A percentile compares a stretch with the other conserved stretches of the same genome.
phyloP scores from a whole-genome alignment of 2,113 vertebrate species.

The Machaerirhynchus nigripectus region DNA sequence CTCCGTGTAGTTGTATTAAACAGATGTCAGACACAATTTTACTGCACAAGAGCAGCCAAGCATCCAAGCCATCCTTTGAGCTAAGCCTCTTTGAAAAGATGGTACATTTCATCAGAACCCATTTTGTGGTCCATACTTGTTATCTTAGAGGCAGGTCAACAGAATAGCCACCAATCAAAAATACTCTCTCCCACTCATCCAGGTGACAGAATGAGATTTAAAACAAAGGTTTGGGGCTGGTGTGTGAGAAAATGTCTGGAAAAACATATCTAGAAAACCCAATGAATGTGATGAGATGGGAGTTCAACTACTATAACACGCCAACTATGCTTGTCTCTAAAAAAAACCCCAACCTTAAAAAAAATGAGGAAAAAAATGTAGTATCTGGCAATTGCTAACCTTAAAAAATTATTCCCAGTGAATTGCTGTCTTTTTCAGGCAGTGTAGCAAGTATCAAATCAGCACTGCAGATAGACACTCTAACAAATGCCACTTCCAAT shows the following conservation, averaged over 20 bases:
- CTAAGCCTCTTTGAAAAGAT: neutral
- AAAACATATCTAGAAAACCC: neutral
- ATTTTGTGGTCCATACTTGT: neutral
- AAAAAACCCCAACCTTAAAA: neutral
- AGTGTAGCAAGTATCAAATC: neutral
- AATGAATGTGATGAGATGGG: neutral
- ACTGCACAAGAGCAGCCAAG: conserved; percentile 39
- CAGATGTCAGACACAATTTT: conserved; percentile 70
- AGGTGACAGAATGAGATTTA: neutral
- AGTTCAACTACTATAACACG: neutral
- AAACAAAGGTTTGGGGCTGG: neutral
- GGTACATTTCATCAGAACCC: neutral
- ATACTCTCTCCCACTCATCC: neutral
- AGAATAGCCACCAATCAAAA: neutral
- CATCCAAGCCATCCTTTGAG: neutral
- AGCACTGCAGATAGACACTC: neutral
- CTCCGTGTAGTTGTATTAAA: conserved; percentile 66
- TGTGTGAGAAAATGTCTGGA: neutral
- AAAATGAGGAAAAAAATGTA: neutral
- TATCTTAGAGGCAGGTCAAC: neutral
- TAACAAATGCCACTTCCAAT: neutral
- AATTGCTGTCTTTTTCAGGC: neutral
- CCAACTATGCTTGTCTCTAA: neutral
- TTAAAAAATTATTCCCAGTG: neutral
- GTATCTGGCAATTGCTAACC: neutral